phyloP scores from a whole-genome alignment of 2,797 vertebrate genomes.

The Chelon labrosus region DNA sequence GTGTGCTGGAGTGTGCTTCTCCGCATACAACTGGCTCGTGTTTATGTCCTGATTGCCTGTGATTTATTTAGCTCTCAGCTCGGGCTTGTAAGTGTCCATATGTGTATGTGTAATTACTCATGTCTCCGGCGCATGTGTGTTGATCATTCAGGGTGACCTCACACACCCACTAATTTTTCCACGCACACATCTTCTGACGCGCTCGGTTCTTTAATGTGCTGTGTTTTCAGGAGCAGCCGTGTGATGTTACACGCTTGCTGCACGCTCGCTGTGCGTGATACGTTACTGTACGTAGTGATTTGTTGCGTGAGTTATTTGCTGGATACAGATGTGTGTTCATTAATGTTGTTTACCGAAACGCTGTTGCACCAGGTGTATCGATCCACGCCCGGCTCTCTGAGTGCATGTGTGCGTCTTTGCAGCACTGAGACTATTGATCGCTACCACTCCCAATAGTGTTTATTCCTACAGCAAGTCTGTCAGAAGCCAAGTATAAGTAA shows the following conservation, averaged over 20 bases:
- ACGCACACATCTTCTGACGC: conserved; percentile 5
- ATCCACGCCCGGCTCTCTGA: conserved; percentile 52
- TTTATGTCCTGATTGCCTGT: conserved; percentile 54
- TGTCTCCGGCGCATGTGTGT: background rate
- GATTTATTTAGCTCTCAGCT: conserved; percentile 50
- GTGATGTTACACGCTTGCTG: conserved; percentile 17
- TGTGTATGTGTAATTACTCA: conserved; percentile 26
- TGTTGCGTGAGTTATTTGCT: conserved; percentile 68
- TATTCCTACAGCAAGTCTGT: conserved; percentile 77
- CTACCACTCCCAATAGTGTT: conserved; percentile 73
- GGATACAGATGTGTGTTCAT: conserved; percentile 80
- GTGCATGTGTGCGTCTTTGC: conserved; percentile 57
- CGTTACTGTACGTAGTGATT: conserved; percentile 53
- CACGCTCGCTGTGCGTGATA: conserved; percentile 3
- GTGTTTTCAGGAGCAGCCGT: background rate
- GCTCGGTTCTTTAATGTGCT: conserved; percentile 9
- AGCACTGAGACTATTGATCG: conserved; percentile 75
- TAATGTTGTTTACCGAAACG: conserved; percentile 79
- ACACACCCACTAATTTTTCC: conserved; percentile 29
- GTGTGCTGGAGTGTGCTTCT: conserved; percentile 12
- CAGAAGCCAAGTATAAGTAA: conserved; percentile 80
- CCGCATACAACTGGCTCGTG: conserved; percentile 16
- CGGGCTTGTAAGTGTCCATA: conserved; percentile 15
- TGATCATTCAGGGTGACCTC: conserved; percentile 54
- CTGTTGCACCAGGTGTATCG: conserved; percentile 72